Evolutionary conservation across 1,140 invertebrate genomes (phyloP).

Genomic region (Augochlora pura): DNA sequence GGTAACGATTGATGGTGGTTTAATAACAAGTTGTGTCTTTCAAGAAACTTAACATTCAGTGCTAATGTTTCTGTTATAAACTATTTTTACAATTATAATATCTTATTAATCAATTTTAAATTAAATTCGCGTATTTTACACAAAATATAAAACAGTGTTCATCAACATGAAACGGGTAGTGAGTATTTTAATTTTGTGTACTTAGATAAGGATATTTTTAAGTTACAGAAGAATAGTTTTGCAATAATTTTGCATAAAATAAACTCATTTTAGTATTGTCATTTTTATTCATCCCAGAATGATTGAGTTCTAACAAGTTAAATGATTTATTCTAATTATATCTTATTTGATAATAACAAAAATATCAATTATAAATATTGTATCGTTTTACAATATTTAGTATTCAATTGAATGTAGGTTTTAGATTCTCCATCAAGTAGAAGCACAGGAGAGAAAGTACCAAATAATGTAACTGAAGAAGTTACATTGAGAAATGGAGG

Average conservation of each 20-base stretch:
- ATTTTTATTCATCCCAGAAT: conserved; percentile 12
- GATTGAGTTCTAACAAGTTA: not conserved
- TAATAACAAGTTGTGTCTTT: not conserved
- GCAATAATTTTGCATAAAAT: not conserved
- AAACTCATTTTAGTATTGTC: conserved; percentile 69
- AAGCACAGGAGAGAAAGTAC: conserved; percentile 50
- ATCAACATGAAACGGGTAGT: no score
- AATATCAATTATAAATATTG: not conserved
- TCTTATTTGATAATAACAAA: not conserved
- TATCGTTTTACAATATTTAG: not conserved
- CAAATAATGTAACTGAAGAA: conserved; percentile 61
- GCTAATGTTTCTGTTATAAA: no score
- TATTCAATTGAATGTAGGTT: conserved; percentile 31
- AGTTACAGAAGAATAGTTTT: no score
- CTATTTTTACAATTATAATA: no score
- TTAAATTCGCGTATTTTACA: no score
- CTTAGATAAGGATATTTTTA: no score
- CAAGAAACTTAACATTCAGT: not conserved
- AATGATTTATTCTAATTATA: not conserved
- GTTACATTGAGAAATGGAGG: conserved; percentile 73
- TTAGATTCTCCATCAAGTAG: conserved; percentile 40
- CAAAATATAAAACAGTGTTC: no score
- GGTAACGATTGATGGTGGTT: not conserved
- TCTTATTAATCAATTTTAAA: no score
- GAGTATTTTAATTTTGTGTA: no score